phyloP scores from a whole-genome alignment of 2,888 invertebrate genomes.

The Halictus ligatus region DNA sequence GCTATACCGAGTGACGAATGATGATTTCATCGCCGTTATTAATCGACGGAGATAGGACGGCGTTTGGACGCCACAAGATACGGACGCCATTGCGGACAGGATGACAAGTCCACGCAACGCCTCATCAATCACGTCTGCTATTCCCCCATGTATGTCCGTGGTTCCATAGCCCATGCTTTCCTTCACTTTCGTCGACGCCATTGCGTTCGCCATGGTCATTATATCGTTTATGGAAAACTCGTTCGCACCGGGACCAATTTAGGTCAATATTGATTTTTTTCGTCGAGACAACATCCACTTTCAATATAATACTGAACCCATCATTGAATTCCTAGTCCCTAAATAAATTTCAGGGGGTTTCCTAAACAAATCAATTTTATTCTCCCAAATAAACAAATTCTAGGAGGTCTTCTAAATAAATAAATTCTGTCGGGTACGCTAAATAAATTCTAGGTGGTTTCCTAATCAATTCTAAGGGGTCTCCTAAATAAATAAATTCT shows the following conservation, averaged over 20 bases:
- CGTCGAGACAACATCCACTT: not conserved
- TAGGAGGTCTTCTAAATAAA: too few species aligned
- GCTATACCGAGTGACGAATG: not conserved
- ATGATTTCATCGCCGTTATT: not conserved
- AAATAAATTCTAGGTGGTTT: not conserved
- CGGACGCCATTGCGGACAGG: conserved; percentile 23
- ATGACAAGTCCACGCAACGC: conserved; percentile 49
- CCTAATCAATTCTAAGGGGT: too few species aligned
- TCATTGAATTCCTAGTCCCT: too few species aligned
- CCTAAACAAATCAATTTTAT: not conserved
- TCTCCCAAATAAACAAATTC: too few species aligned
- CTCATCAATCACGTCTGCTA: conserved; percentile 68
- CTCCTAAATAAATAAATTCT: not conserved
- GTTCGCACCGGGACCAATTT: conserved; percentile 6
- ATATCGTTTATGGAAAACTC: conserved; percentile 43
- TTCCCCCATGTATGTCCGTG: conserved; percentile 57
- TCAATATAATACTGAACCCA: too few species aligned
- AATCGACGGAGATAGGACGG: not conserved
- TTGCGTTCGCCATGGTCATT: conserved; percentile 28
- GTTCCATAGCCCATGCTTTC: not conserved
- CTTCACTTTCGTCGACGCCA: conserved; percentile 17
- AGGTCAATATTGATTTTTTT: not conserved
- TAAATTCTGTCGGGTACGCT: not conserved
- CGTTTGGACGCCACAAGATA: not conserved
- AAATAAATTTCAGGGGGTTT: not conserved